Base-by-base conservation (phyloP, 2,888 invertebrate genomes). In the Diabrotica balteata region DNA sequence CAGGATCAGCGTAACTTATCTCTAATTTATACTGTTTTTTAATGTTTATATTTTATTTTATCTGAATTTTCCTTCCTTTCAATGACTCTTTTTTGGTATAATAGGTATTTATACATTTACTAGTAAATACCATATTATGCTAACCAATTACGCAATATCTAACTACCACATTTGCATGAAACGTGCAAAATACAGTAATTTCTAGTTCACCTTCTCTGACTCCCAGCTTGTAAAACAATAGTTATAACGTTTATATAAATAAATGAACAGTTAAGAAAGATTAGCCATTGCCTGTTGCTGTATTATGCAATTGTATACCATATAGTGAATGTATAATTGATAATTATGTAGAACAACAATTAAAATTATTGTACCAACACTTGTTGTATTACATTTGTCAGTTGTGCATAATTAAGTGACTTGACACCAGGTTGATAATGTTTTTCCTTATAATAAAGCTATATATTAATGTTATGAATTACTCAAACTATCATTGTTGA, bases 331-430 rank as follows among this genome's bases (percentile, higher is more conserved):
- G 60, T 54, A 49, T 63, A 63, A 67, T 59, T 63, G 63, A 52
- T 63, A 59, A 67, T 67, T 67, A 67, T 59, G 45, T 63, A 59
- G 63, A 67, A 63, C 67, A 58, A 63, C 59, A 63, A 67, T 67
- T 67, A 67, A 61, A 57, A 66, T 52, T 47, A 54, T 61, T 67
- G 63, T 63, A 54, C 67, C 52, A 67, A 67, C 67, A 67, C 58
- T 65, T 63, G 49, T 22, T 55, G 22, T 47, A 53, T 53, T 57
- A 47, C 11, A 17, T 46, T 60, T 55, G 55, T 66, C 57, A 61
- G 43, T 52, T 11, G 55, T 11, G 50, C 51, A 50, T 61, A 42
- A 57, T 60, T 66, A 50, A 55, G 11, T 17, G 42, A 11, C 47
- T 63, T 55, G 44, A 55, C 63, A 55, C 42, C 10, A 55, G 44